Evolutionary conservation across 2,113 vertebrate genomes (phyloP).

Genomic region (Trematocara macrostoma): DNA sequence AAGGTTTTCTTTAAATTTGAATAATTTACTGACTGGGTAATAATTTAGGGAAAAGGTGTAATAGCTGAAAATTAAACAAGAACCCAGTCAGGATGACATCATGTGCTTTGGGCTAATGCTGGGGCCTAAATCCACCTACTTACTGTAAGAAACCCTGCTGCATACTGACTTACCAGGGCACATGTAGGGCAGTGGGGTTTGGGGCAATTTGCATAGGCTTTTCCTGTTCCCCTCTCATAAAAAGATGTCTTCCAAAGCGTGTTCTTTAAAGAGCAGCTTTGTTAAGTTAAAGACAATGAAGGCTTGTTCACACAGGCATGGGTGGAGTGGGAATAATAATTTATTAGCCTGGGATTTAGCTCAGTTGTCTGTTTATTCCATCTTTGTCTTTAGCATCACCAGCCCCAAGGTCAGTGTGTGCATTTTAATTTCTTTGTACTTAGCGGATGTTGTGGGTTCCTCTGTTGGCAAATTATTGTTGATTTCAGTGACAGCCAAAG

Average conservation of each 20-base stretch:
- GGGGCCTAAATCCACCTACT: slow-evolving; percentile 64
- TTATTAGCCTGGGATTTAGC: slow-evolving; percentile 16
- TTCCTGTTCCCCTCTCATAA: neutral
- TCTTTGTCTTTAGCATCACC: neutral
- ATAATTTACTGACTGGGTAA: neutral
- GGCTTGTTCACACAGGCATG: slow-evolving; percentile 7
- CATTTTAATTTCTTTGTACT: neutral
- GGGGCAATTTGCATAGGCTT: slow-evolving; percentile 26
- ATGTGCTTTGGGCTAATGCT: slow-evolving; percentile 58
- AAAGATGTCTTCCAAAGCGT: neutral
- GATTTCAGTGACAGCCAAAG: neutral
- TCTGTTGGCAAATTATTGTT: neutral
- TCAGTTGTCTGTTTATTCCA: slow-evolving; percentile 22
- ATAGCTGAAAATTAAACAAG: slow-evolving; percentile 12
- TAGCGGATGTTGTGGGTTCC: neutral
- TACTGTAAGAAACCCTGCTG: slow-evolving; percentile 43
- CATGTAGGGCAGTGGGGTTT: slow-evolving; percentile 62
- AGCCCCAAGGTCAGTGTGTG: slow-evolving; percentile 28
- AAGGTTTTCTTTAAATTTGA: neutral
- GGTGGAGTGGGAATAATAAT: slow-evolving; percentile 38
- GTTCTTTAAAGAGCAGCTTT: neutral
- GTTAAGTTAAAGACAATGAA: neutral
- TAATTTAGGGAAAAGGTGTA: neutral
- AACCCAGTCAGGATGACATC: slow-evolving; percentile 50
- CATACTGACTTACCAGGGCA: slow-evolving; percentile 43